These are phyloP conservation scores for Clamator glandarius DNA, from an alignment of 2,797 vertebrate genomes.

Conservation along the genomic window DNA sequence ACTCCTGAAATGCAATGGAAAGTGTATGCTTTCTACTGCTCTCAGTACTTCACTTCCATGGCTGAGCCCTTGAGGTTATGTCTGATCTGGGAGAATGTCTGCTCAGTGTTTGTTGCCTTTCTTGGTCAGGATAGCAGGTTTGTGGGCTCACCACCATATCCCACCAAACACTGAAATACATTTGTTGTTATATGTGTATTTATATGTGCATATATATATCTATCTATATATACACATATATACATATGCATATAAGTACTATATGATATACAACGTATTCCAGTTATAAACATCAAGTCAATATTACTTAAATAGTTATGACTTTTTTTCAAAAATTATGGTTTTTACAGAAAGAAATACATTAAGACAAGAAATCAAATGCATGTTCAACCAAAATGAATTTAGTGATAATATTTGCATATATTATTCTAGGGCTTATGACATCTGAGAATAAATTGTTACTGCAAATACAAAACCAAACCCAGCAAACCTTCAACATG, in stretches of 20 bases:
- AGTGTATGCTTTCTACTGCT: background rate
- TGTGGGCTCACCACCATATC: background rate
- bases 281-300: background rate
- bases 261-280: background rate
- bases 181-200: background rate
- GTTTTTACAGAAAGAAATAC: background rate
- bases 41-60: rapidly evolving
- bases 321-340: background rate
- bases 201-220: rapidly evolving
- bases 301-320: background rate
- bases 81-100: background rate
- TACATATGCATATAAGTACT: background rate
- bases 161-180: background rate
- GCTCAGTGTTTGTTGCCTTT: background rate
- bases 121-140: background rate
- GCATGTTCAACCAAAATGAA: background rate
- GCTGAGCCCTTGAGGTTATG: background rate
- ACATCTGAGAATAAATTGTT: background rate
- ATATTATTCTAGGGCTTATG: background rate
- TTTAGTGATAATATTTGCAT: background rate
- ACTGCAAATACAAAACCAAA: background rate
- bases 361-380: background rate
- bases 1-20: background rate
- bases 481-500: background rate
- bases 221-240: no score